Base-by-base conservation (phyloP, 2,113 vertebrate genomes). In the Caracal caracal region DNA sequence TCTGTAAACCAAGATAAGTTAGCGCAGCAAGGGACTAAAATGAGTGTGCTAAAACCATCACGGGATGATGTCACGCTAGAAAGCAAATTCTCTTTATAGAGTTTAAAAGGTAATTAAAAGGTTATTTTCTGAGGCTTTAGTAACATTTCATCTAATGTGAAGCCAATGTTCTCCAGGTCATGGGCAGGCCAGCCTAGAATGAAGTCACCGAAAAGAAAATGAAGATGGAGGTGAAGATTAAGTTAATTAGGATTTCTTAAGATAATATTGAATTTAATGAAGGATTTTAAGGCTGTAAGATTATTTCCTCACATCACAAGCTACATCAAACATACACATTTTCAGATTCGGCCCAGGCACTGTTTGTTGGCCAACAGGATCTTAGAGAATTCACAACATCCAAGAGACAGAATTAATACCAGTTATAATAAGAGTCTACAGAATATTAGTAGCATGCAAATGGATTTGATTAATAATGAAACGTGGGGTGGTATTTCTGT, bases 171-270 rank as follows among this genome's bases (percentile, higher is more conserved):
- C 85, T 80, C 93, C 94, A 96, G 98, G 99, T 99, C 98, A 99
- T 20, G 94, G 0, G 26, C 94, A 97, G 98, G 98, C 97, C 98
- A 98, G 73, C 66, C 66, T 71, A 15, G 78, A 96, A 97, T 98
- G 98, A 99, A 98, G 98, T 99, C 98, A 98, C 97, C 97, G 95
- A 97, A 98, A 98, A 88, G 96, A 97, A 98, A 98, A 96, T 93
- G 97, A 98, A 98, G 98, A 98, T 98, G 96, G 98, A 98, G 94
- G 97, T 83, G 94, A 97, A 98, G 98, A 99, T 99, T 99, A 98
- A 98, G 98, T 98, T 98, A 98, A 98, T 98, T 98, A 98, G 98
- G 98, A 98, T 98, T 99, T 98, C 98, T 98, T 98, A 99, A 98
- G 96, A 99, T 98, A 99, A 99, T 98, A 99, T 99, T 99, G 98